phyloP scores from a whole-genome alignment of 2,888 invertebrate genomes.

The Cosmia pyralina region DNA sequence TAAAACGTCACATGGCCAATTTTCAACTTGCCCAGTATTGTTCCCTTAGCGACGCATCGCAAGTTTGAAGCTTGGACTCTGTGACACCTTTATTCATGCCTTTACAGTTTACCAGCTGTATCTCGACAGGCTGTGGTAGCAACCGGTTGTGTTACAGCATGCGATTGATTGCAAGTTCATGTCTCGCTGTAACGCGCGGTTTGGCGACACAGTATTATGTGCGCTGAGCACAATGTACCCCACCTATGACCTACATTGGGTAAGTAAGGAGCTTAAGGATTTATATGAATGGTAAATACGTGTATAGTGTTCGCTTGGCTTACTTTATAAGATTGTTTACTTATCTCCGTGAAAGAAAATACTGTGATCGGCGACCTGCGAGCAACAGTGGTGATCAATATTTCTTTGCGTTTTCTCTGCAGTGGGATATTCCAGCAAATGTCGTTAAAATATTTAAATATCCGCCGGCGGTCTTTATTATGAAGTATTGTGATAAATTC shows the following conservation, averaged over 20 bases:
- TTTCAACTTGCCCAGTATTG: too few relatives aligned
- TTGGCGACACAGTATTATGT: constrained; percentile 38
- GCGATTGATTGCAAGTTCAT: constrained; percentile 55
- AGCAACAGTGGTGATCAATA: constrained; percentile 15
- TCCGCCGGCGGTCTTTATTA: constrained; percentile 21
- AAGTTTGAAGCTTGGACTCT: neutral
- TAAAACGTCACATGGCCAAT: too few relatives aligned
- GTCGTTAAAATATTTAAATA: constrained; percentile 42
- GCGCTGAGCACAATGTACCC: constrained; percentile 17
- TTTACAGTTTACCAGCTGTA: constrained; percentile 1
- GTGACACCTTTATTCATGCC: constrained; percentile 21
- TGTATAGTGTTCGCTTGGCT: constrained; percentile 25
- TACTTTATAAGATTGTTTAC: constrained; percentile 13
- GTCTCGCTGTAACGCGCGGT: constrained; percentile 29
- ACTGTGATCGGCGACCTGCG: neutral
- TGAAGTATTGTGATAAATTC: constrained; percentile 44
- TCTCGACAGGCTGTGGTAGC: constrained; percentile 19
- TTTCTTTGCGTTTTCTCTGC: neutral
- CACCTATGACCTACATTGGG: constrained; percentile 32
- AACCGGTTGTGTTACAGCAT: constrained; percentile 32
- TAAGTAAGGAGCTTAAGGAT: constrained; percentile 41
- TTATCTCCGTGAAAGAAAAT: neutral
- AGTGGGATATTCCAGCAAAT: constrained; percentile 11
- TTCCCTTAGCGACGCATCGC: too few relatives aligned
- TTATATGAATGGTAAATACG: constrained; percentile 37